Base-by-base conservation (phyloP, 2,113 vertebrate genomes). In the Cavia porcellus region DNA sequence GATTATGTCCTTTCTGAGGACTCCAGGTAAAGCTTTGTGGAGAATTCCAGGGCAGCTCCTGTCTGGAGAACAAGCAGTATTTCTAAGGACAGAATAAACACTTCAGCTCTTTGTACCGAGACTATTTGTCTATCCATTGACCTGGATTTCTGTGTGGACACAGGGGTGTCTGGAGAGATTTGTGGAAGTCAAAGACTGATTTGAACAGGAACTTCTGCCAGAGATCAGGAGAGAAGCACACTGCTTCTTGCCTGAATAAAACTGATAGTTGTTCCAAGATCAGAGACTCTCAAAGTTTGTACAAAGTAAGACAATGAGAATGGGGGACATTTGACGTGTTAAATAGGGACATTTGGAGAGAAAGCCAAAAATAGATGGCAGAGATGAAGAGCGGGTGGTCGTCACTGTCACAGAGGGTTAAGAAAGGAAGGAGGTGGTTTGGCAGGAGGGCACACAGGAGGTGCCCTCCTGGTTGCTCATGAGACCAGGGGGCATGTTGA, bases 321-420 rank as follows among this genome's bases (percentile, higher is more conserved):
- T 32, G 25, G 10, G 28, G 70, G 68, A 50, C 30, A 5, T 72
- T 11, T 55, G 72, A 42, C 13, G 6, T 15, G 30, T 42, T 94
- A 64, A 66, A 77, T 92, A 64, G 81, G 45, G 72, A 75, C 70
- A 38, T 89, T 91, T 72, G 92, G 89, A 94, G 52, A 47, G 47
- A 74, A 91, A 74, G 11, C 32, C 87, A 92, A 81, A 47, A 70
- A 64, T 64, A 80, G 81, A 66, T 38, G 85, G 77, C 85, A 72
- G 90, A 88, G 70, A 88, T 13, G 55, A 80, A 52, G 35, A 74
- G 17, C 20, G 57, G n/a, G 1, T 19, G n/a, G 38, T 66, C 24
- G 57, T 75, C 50, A 45, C 32, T 81, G 93, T 86, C 77, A 70
- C 1, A 17, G 89, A 70, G 93, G 32, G 55, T 42, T 47, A 57